A percentile compares a stretch with the other conserved stretches of the same genome.
Conservation (phyloP, 2,888 invertebrate species). For the Ethmia dodecea region DNA sequence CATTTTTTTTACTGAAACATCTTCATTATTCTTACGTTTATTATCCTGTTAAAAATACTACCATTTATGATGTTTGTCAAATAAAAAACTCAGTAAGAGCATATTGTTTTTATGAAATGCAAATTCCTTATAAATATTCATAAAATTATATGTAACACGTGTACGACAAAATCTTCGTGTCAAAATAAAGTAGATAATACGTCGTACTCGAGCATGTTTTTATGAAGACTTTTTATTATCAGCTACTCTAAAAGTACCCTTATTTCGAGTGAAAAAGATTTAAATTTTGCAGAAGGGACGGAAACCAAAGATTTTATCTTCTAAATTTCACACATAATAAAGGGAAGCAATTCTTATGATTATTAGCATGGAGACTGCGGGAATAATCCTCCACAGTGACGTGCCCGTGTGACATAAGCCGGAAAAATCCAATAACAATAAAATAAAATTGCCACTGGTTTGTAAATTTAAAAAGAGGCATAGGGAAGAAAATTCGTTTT, state of each 20-base stretch:
- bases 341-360: conserved; percentile 76
- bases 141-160: conserved; percentile 58
- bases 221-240: conserved; percentile 35
- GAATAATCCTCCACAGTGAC: conserved; percentile 72
- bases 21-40: conserved; percentile 67
- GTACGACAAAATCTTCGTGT: conserved; percentile 53
- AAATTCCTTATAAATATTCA: conserved; percentile 63
- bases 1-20: conserved; percentile 62
- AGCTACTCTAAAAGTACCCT: conserved; percentile 34
- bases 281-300: conserved; percentile 29
- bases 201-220: conserved; percentile 45
- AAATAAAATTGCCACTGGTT: conserved; percentile 75
- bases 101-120: too few species aligned
- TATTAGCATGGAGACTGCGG: conserved; percentile 73
- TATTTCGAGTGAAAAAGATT: conserved; percentile 32
- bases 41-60: too few species aligned
- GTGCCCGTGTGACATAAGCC: conserved; percentile 72
- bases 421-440: conserved; percentile 78
- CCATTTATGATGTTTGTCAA: too few species aligned
- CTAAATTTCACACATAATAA: conserved; percentile 76
- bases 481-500: conserved; percentile 72
- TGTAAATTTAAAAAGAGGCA: conserved; percentile 70
- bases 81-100: too few species aligned
- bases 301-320: conserved; percentile 49
- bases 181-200: conserved; percentile 41